Base-by-base conservation (phyloP, 2,797 vertebrate genomes). In the Craterocephalus amniculus region DNA sequence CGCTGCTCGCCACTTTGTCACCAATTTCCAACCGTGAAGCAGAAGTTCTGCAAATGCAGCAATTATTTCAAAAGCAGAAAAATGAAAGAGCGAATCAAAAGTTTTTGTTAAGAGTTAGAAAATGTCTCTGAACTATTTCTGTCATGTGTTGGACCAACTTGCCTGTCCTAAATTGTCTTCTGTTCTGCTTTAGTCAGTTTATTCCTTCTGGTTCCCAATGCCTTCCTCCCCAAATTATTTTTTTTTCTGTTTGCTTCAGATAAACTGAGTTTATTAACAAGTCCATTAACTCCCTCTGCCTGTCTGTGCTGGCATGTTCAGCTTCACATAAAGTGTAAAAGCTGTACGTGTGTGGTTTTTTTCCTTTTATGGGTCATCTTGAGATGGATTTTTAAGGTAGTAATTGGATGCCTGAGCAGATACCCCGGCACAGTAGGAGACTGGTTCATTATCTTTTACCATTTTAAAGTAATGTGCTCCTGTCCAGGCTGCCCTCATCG, bases 391-490 rank as follows among this genome's bases (percentile, higher is more conserved):
- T 89, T 83, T 86, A 80, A 78, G 86, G 77, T 81, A 75, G 86
- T 92, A 93, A 94, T 94, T 92, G 92, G 90, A 88, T 88, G 82
- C 89, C 85, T 84, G 89, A 88, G 86, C 85, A 85, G 71, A 91
- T 92, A 89, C 83, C 68, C 72, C 65, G 67, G 80, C 90, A 80
- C 87, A 85, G 90, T 81, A 77, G 89, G 92, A 84, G 88, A 78
- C 84, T 86, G 82, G 66, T 91, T 92, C 89, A 89, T 94, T 92
- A 93, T 92, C 87, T 88, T 88, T 89, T 74, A 82, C 73, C 77
- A 76, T 90, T 58, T 76, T 78, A 74, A 84, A 90, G 80, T 91
- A 90, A 92, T 91, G 72, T 49, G 83, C 78, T 83, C 68, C 85
- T 87, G 90, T 89, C 89, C 83, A 27, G 85, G 65, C 86, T 67